These are phyloP conservation scores for Phrynocephalus forsythii DNA, from an alignment of 2,797 vertebrate genomes.

Conservation along the genomic window DNA sequence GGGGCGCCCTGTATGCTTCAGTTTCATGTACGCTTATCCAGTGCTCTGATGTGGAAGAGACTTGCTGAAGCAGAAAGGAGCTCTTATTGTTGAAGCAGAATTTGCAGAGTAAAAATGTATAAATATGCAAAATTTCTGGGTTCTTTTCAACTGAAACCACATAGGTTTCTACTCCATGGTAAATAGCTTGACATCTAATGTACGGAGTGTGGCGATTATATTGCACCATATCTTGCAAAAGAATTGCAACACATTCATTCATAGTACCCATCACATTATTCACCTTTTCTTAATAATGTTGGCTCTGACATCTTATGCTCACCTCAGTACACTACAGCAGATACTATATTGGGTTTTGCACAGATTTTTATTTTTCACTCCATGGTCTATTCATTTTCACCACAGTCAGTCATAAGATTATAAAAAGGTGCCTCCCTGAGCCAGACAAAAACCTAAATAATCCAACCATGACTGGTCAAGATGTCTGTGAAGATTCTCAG, in stretches of 20 bases:
- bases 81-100: background rate
- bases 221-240: background rate
- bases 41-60: no score
- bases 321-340: fast-evolving
- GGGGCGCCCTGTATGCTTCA: background rate
- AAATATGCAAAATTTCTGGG: slow-evolving; percentile 4
- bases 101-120: background rate
- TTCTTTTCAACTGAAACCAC: background rate
- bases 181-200: fast-evolving
- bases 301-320: background rate
- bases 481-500: no score
- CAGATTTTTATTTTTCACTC: background rate
- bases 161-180: background rate
- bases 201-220: slow-evolving; percentile 10
- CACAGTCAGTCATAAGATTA: background rate
- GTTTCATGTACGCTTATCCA: no score
- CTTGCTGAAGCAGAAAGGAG: background rate
- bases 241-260: slow-evolving; percentile 28
- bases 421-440: background rate
- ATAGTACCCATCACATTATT: background rate
- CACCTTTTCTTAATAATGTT: background rate
- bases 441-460: background rate
- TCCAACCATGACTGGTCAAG: background rate
- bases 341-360: background rate
- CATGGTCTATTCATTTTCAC: background rate